phyloP scores from a whole-genome alignment of 2,113 vertebrate species.

The Sceloporus undulatus region DNA sequence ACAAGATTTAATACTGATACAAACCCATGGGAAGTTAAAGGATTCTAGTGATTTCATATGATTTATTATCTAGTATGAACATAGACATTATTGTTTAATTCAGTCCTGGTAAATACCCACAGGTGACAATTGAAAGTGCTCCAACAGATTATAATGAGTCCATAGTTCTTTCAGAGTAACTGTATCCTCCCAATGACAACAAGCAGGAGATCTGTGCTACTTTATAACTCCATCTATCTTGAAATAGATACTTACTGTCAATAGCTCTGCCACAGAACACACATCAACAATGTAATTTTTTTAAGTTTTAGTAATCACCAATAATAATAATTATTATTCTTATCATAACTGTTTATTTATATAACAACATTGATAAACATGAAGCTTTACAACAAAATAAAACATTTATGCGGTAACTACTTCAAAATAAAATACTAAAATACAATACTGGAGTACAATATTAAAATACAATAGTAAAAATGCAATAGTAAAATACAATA shows the following conservation, averaged over 20 bases:
- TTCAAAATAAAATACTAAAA: too few relatives aligned
- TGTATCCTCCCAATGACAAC: not conserved
- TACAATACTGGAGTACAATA: too few relatives aligned
- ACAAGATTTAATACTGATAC: not conserved
- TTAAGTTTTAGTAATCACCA: not conserved
- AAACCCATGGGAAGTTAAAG: conserved; percentile 4
- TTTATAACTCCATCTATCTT: not conserved
- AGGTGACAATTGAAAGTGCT: not conserved
- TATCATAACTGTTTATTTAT: too few relatives aligned
- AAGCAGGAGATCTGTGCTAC: not conserved
- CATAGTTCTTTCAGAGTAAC: not conserved
- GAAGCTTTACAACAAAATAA: too few relatives aligned
- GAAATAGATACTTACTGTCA: not conserved
- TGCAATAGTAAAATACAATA: too few relatives aligned
- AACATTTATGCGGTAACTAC: too few relatives aligned
- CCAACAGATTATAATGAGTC: not conserved
- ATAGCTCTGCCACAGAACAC: not conserved
- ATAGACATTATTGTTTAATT: conserved; percentile 4
- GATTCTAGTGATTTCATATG: not conserved
- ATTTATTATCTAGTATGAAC: conserved; percentile 3
- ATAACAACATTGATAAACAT: too few relatives aligned
- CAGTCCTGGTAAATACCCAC: not conserved
- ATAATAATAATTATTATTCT: too few relatives aligned
- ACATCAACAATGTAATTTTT: not conserved
- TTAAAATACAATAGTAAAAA: too few relatives aligned